These are phyloP conservation scores for Drosophila busckii DNA, from an alignment of 1,140 invertebrate genomes.

Conservation along the genomic window DNA sequence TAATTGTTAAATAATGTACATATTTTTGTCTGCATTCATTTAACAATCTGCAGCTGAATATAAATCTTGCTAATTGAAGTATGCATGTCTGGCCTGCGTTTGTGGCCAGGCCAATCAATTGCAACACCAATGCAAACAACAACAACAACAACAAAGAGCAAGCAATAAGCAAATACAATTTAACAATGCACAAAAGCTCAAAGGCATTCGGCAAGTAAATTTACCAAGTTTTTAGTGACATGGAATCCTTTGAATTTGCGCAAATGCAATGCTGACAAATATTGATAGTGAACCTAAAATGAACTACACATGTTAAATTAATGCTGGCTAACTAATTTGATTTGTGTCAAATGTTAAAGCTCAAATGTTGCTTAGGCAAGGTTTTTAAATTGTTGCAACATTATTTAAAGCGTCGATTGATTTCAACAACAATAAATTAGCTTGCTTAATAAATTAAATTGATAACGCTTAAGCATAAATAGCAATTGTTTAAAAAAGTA, in stretches of 20 bases:
- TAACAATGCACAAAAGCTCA: constrained; percentile 38
- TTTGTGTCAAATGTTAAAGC: no score
- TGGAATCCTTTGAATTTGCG: constrained; percentile 7
- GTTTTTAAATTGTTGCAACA: no score
- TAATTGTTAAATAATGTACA: constrained; percentile 26
- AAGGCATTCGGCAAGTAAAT: constrained; percentile 18
- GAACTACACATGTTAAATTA: no score
- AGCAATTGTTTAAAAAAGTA: no score
- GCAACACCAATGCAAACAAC: constrained; percentile 10
- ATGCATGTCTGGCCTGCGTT: constrained; percentile 5
- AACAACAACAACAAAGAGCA: constrained; percentile 7
- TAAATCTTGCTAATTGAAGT: no score
- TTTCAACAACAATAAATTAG: background rate
- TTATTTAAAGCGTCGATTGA: no score
- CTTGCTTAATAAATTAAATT: no score
- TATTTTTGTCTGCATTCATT: constrained; percentile 17
- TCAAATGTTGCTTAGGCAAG: no score
- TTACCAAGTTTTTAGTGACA: constrained; percentile 8
- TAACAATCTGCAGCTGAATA: background rate
- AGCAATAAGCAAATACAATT: constrained; percentile 19
- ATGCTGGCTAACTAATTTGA: constrained; percentile 12
- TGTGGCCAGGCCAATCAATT: background rate
- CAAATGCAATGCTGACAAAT: constrained; percentile 23
- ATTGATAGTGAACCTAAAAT: constrained; percentile 9
- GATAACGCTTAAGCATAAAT: no score